Base-by-base conservation (phyloP, 2,888 invertebrate genomes). In the Tenthredo amoena region DNA sequence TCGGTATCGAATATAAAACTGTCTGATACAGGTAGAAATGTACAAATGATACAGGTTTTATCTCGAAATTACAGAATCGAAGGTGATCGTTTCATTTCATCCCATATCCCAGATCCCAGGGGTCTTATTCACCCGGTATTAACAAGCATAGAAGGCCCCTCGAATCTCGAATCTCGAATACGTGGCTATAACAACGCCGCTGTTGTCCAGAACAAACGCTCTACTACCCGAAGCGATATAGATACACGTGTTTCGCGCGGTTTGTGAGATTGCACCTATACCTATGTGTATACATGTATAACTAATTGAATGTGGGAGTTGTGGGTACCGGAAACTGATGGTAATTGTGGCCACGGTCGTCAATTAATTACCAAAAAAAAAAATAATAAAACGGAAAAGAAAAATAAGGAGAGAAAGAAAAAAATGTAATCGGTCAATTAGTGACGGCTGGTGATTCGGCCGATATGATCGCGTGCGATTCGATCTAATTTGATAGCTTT, bases 321-420 rank as follows among this genome's bases (percentile, higher is more conserved):
- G 31, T 21, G 21, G 62, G 26, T 21, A 15, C 68, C 81, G 81
- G 62, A 81, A 81, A 62, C 62, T 40, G 58, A 81, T 81, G 81
- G 81, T 81, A 81, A 81, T 81, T 65, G 62, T 65, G 81, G 81
- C 81, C 40, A 26, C 21, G 72, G 43, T 81, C 81, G 62, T 81
- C 62, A 81, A 81, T 81, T 81, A 81, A 81, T 81, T 81, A 81
- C 81, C 12, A 34, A 81, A 40, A 31, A 79, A 79, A 37, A 72
- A n/a, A 37, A 40, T 7, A 72, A 40, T 7, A 40, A 65, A 18
- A 71, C 31, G n/a, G 34, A 71, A 34, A 37, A 15, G 6, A 31
- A 2, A 71, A 34, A 71, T 18, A 50, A 18, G 50, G 31, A 71
- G n/a, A 18, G 12, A 34, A n/a, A 2, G 7, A 37, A 43, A 43